Evolutionary conservation across 2,888 invertebrate species (phyloP).

Genomic region (Tiliacea aurago): DNA sequence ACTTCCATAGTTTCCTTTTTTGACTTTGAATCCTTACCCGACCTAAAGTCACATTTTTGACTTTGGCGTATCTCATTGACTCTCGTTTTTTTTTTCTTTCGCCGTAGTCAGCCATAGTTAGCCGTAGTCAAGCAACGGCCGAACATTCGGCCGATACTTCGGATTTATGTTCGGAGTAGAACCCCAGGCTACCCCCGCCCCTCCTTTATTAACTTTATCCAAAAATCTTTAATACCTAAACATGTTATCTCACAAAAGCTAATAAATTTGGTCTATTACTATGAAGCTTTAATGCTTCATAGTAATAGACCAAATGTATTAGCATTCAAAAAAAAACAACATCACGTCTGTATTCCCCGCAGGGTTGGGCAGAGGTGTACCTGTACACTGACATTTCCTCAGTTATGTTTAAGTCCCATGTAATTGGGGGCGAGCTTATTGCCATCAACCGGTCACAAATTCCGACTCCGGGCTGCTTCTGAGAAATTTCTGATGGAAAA

Average conservation of each 20-base stretch:
- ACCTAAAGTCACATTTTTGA: no score
- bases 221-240: neutral
- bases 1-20: no score
- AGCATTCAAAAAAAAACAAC: neutral
- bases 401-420: neutral
- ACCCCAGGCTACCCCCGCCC: neutral
- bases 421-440: no score
- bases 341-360: neutral
- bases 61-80: no score
- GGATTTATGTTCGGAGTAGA: no score
- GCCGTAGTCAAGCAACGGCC: no score
- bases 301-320: neutral
- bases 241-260: no score
- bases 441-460: neutral
- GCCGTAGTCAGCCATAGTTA: no score
- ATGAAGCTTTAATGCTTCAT: neutral
- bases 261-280: no score
- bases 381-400: neutral
- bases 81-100: no score
- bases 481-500: neutral
- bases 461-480: neutral
- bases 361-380: neutral
- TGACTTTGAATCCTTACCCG: no score
- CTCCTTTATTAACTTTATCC: neutral
- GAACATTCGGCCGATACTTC: no score